These are phyloP conservation scores for Thecocarcelia acutangulata DNA, from an alignment of 2,888 invertebrate species.

Conservation along the genomic window DNA sequence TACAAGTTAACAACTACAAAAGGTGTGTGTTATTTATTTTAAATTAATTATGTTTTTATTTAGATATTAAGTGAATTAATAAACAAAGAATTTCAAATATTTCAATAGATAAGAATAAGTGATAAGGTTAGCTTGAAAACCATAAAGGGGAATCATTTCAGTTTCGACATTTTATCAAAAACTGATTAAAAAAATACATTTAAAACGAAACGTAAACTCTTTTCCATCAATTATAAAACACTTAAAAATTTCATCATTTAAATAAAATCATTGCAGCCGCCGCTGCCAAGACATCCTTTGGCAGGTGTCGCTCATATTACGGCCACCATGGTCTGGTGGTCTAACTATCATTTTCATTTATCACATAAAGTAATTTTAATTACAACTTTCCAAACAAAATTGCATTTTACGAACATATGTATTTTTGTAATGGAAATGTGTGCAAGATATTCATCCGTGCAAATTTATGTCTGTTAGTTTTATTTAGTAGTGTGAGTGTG, in stretches of 20 bases:
- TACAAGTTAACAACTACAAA: slow-evolving; percentile 22
- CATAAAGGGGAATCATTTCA: background rate
- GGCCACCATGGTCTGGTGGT: slow-evolving; percentile 7
- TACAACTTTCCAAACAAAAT: slow-evolving; percentile 53
- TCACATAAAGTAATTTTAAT: slow-evolving; percentile 55
- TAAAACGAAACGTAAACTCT: background rate
- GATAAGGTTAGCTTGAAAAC: slow-evolving; percentile 13
- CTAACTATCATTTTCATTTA: slow-evolving; percentile 19
- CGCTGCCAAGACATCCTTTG: background rate
- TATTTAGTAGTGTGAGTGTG: no score
- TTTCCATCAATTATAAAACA: slow-evolving; percentile 6
- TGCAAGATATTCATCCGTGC: slow-evolving; percentile 1
- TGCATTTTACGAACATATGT: slow-evolving; percentile 8
- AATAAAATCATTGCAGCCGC: background rate
- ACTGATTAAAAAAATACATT: background rate
- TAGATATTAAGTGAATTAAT: slow-evolving; percentile 37
- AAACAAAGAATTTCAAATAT: slow-evolving; percentile 58
- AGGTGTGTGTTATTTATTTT: slow-evolving; percentile 48
- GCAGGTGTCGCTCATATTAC: background rate
- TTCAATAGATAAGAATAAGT: slow-evolving; percentile 26
- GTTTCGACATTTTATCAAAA: background rate
- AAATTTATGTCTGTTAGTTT: background rate
- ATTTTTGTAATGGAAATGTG: slow-evolving; percentile 26
- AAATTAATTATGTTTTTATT: slow-evolving; percentile 25
- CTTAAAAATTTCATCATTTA: slow-evolving; percentile 35